Evolutionary conservation across 2,113 vertebrate species (phyloP), one percentile per base, ranked within the genome.

Genomic region (Rhinoderma darwinii): DNA sequence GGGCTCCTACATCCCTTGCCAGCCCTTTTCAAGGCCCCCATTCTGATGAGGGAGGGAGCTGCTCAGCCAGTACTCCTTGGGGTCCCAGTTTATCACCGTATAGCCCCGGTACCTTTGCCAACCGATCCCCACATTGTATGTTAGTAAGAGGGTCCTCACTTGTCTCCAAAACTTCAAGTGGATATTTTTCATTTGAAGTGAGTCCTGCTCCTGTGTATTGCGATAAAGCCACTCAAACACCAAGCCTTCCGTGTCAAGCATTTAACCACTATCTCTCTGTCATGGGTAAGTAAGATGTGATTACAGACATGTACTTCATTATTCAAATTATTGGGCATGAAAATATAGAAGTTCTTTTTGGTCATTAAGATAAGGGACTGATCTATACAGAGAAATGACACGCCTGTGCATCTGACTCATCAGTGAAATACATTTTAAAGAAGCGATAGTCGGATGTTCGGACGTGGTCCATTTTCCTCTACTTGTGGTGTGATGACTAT

Each of bases 121-220:
- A 92, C 76, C 95, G 96, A 89, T 95, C 96, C 68, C 95, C 95
- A 74, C 90, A 95, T 85, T 96, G 94, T 93, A 95, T 94, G 91
- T 93, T 95, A 89, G 91, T 95, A 87, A 92, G 94, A 93, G 92
- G 94, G 90, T 93, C 93, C 75, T 93, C 95, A 87, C 91, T 93
- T 89, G 89, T 94, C 88, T 93, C 95, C 85, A 96, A 96, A 89
- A 94, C 94, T 51, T 98, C 97, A 91, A 98, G 96, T 89, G 98
- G 97, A 86, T 98, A 98, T 94, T 97, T 96, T 93, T 98, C 98
- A 89, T 95, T 93, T 91, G 97, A 97, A 89, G 96, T 97, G 90
- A 95, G 93, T 92, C 96, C 97, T 47, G 96, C 93, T 81, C 92
- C 96, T 91, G 94, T 95, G 89, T 90, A 94, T 93, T 95, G 97